Percentiles rank a stretch among this genome's conserved stretches.
Conservation (phyloP, 2,888 invertebrate species). For the Amiota mariae region DNA sequence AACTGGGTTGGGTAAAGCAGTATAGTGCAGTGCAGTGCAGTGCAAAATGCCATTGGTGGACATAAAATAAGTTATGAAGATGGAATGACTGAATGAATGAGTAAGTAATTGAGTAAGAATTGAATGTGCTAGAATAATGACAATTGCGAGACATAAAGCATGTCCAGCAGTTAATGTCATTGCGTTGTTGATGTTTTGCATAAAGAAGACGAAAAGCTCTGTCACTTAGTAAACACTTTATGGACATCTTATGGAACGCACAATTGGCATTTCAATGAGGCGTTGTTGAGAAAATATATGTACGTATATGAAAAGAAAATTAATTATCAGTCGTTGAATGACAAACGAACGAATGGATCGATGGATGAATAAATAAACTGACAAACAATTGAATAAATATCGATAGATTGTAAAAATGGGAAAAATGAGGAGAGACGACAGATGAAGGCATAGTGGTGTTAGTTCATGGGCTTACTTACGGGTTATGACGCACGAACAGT, state of each 20-base stretch:
- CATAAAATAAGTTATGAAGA: not conserved
- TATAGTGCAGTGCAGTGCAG: not conserved
- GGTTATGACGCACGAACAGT: slow-evolving; percentile 14
- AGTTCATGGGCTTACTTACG: not conserved
- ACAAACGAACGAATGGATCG: slow-evolving; percentile 7
- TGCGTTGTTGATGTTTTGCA: slow-evolving; percentile 41
- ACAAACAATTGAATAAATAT: slow-evolving; percentile 33
- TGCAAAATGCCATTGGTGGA: not conserved
- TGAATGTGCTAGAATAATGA: not conserved
- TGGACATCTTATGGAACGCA: slow-evolving; percentile 49
- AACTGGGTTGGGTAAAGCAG: not conserved
- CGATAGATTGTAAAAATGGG: slow-evolving; percentile 38
- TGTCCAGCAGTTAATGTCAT: not conserved
- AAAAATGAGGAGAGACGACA: not conserved
- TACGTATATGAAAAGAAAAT: slow-evolving; percentile 48
- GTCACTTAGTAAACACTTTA: slow-evolving; percentile 40
- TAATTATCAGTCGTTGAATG: not conserved
- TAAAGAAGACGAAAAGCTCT: slow-evolving; percentile 31
- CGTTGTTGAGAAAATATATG: slow-evolving; percentile 36
- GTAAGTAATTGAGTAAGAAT: not conserved
- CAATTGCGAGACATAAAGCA: not conserved
- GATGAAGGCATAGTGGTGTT: no score
- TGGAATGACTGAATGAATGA: not conserved
- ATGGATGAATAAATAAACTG: slow-evolving; percentile 4
- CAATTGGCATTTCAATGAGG: slow-evolving; percentile 45